These are phyloP conservation scores for Paraescarpia echinospica DNA, from an alignment of 1,140 invertebrate genomes.

Conservation along the genomic window DNA sequence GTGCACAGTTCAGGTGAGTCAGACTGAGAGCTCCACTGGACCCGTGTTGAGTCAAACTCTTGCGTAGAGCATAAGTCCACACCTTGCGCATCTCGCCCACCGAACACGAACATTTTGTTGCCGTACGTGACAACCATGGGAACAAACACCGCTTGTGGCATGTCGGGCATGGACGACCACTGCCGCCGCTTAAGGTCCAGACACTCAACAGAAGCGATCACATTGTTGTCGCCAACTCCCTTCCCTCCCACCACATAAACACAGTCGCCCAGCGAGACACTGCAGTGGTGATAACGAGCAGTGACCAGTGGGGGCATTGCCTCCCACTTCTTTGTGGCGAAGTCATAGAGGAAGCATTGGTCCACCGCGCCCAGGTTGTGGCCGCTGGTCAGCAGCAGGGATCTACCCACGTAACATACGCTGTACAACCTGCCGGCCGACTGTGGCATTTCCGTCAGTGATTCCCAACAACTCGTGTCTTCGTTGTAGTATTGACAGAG, in stretches of 20 bases:
- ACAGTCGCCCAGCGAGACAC: neutral
- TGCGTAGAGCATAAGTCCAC: neutral
- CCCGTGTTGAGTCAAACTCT: neutral
- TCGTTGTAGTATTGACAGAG: slow-evolving; percentile 1
- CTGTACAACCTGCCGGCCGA: slow-evolving; percentile 12
- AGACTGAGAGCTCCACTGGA: neutral
- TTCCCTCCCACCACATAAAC: slow-evolving; percentile 18
- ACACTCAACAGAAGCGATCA: neutral
- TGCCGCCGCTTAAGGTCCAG: neutral
- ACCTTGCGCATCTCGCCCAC: neutral
- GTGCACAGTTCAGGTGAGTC: neutral
- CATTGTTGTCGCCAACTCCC: neutral
- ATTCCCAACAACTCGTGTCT: slow-evolving; percentile 14
- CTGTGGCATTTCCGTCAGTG: slow-evolving; percentile 7
- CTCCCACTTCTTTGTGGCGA: slow-evolving; percentile 11
- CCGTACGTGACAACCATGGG: slow-evolving; percentile 8
- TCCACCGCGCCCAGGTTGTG: neutral
- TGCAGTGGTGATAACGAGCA: too few species aligned
- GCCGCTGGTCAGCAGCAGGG: slow-evolving; percentile 16
- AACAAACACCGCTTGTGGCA: neutral
- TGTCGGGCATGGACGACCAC: neutral
- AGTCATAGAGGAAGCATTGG: neutral
- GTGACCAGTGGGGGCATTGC: neutral
- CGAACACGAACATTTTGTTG: slow-evolving; percentile 14
- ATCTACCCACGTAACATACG: neutral